A percentile compares a stretch with the other conserved stretches of the same genome.
Evolutionary conservation across 2,797 vertebrate genomes (phyloP).

Genomic region (Pantherophis alleghaniensis): DNA sequence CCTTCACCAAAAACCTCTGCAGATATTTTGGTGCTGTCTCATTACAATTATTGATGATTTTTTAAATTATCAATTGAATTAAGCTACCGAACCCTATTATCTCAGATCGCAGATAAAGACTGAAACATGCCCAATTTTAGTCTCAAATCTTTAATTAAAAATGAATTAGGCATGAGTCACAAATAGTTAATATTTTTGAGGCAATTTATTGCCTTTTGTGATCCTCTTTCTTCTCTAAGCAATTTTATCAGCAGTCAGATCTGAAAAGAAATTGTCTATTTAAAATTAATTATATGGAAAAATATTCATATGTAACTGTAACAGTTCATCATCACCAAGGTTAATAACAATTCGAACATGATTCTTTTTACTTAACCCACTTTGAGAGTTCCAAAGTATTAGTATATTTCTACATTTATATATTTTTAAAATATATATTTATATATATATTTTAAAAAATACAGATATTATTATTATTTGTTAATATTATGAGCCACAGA

Average conservation of each 20-base stretch:
- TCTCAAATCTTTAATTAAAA: not conserved
- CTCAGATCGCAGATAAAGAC: not conserved
- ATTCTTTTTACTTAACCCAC: not conserved
- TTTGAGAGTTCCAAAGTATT: not conserved
- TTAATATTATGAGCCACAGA: not conserved
- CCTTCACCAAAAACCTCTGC: not conserved
- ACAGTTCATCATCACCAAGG: not conserved
- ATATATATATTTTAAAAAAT: too few species aligned
- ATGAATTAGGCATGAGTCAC: not conserved
- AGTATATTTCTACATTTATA: not conserved
- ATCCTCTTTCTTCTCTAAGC: not conserved
- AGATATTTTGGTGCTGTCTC: not conserved
- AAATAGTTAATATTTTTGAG: not conserved
- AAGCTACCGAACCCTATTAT: not conserved
- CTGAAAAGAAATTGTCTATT: not conserved
- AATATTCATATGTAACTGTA: not conserved
- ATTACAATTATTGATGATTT: not conserved
- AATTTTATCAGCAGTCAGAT: not conserved
- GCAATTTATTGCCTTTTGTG: not conserved
- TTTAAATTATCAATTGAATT: not conserved
- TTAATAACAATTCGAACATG: not conserved
- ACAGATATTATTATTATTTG: not conserved
- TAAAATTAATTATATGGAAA: not conserved
- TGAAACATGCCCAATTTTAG: not conserved
- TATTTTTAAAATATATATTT: too few species aligned